A percentile compares a stretch with the other conserved stretches of the same genome.
Evolutionary conservation across 2,888 invertebrate species (phyloP).

Genomic region (Coenonympha arcania): DNA sequence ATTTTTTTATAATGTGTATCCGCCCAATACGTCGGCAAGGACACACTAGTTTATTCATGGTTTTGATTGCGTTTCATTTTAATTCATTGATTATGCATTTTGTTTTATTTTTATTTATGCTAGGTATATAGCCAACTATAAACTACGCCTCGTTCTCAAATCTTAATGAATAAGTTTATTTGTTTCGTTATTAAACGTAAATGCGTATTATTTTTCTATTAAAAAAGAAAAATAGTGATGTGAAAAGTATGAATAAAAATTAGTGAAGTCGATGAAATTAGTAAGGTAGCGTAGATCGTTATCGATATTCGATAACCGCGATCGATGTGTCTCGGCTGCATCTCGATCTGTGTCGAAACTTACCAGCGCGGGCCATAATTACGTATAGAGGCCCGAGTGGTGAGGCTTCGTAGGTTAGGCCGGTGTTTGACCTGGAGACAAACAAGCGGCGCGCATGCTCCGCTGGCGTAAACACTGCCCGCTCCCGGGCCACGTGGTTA

Average conservation of each 20-base stretch:
- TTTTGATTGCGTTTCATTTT: conserved; percentile 35
- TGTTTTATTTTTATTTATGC: background rate
- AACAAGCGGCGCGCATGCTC: conserved; percentile 66
- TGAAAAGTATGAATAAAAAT: background rate
- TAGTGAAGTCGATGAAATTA: background rate
- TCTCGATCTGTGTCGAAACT: conserved; percentile 43
- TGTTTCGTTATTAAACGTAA: background rate
- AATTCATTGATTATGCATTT: conserved; percentile 29
- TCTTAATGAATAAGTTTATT: background rate
- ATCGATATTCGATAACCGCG: conserved; percentile 28
- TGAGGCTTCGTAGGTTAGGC: conserved; percentile 62
- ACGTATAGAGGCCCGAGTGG: conserved; percentile 54
- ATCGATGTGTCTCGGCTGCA: conserved; percentile 32
- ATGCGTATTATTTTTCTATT: too few relatives aligned
- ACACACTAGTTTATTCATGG: conserved; percentile 31
- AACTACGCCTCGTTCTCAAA: background rate
- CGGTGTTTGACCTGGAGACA: conserved; percentile 67
- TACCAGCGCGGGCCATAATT: conserved; percentile 45
- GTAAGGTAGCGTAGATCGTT: background rate
- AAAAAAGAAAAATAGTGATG: background rate
- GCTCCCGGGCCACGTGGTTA: conserved; percentile 54
- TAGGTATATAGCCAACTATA: background rate
- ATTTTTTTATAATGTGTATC: too few relatives aligned
- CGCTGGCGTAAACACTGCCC: conserved; percentile 61
- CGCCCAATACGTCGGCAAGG: conserved; percentile 28